Percentiles rank a stretch among this genome's conserved stretches.
Evolutionary conservation across 2,888 invertebrate genomes (phyloP).

Genomic region (Strigamia crassipes): DNA sequence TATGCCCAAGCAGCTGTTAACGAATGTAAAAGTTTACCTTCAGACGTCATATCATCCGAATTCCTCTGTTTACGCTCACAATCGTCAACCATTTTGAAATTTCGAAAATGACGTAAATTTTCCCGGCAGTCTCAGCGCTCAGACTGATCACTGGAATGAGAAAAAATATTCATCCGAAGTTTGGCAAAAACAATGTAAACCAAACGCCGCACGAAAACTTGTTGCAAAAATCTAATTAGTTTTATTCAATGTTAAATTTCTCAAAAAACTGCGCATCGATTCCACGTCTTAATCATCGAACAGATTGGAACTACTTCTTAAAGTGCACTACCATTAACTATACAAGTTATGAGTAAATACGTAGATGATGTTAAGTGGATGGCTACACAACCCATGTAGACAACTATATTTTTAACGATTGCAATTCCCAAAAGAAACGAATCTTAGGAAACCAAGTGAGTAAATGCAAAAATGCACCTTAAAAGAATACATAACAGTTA

Average conservation of each 20-base stretch:
- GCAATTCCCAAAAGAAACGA: conserved; percentile 43
- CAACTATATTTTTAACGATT: conserved; percentile 32
- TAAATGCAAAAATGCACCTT: conserved; percentile 42
- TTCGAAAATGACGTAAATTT: conserved; percentile 26
- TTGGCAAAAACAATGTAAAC: not conserved
- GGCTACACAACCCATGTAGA: conserved; percentile 28
- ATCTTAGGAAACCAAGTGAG: conserved; percentile 41
- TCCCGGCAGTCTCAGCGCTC: conserved; percentile 7
- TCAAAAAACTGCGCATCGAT: not conserved
- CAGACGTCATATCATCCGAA: conserved; percentile 23
- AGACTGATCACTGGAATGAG: conserved; percentile 28
- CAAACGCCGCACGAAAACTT: not conserved
- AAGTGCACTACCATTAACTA: conserved; percentile 18
- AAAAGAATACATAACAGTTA: not conserved
- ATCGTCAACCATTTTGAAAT: conserved; percentile 43
- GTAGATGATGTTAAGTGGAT: conserved; percentile 46
- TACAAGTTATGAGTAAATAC: conserved; percentile 43
- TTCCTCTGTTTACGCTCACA: conserved; percentile 35
- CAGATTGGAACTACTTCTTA: conserved; percentile 37
- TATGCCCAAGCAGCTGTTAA: not conserved
- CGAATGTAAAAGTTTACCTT: not conserved
- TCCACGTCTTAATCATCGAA: not conserved
- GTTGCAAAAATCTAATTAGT: not conserved
- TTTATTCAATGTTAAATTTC: not conserved
- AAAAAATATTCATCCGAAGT: conserved; percentile 35